A percentile compares a stretch with the other conserved stretches of the same genome.
These are phyloP conservation scores for Drosophila cognata DNA, from an alignment of 2,888 invertebrate species.

Conservation along the genomic window DNA sequence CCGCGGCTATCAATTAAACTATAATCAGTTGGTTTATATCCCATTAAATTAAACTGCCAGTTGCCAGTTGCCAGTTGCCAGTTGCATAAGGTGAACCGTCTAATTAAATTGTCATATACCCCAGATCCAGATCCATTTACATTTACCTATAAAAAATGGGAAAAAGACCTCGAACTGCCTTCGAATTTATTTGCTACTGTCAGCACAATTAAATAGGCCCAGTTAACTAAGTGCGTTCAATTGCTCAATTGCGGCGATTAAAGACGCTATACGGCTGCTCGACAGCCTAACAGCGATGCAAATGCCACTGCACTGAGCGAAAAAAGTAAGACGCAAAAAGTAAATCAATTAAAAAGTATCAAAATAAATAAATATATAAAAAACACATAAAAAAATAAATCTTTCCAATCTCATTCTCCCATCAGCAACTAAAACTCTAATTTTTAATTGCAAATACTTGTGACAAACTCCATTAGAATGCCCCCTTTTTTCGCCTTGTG, in stretches of 20 bases:
- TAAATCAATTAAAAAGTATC: background rate
- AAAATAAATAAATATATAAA: background rate
- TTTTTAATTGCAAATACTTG: background rate
- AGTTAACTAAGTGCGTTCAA: conserved; percentile 28
- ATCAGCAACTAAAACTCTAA: no score
- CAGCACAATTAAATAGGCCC: conserved; percentile 59
- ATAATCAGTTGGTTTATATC: conserved; percentile 7
- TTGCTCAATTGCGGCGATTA: conserved; percentile 68
- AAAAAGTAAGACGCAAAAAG: background rate
- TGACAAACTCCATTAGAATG: background rate
- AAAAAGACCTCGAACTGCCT: conserved; percentile 42
- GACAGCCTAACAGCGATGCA: conserved; percentile 46
- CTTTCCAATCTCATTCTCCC: background rate
- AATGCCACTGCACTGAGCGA: conserved; percentile 54
- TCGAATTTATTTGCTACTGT: conserved; percentile 56
- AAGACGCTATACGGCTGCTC: conserved; percentile 36
- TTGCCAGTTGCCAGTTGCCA: background rate
- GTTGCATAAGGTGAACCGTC: conserved; percentile 16
- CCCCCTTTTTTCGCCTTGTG: background rate
- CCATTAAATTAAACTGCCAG: conserved; percentile 13
- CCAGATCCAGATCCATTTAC: conserved; percentile 1
- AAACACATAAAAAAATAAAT: background rate
- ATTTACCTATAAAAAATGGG: conserved; percentile 7
- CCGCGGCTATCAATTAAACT: background rate
- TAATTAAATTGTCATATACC: conserved; percentile 71